Evolutionary conservation across 2,113 vertebrate species (phyloP).

Genomic region (Madoqua kirkii): DNA sequence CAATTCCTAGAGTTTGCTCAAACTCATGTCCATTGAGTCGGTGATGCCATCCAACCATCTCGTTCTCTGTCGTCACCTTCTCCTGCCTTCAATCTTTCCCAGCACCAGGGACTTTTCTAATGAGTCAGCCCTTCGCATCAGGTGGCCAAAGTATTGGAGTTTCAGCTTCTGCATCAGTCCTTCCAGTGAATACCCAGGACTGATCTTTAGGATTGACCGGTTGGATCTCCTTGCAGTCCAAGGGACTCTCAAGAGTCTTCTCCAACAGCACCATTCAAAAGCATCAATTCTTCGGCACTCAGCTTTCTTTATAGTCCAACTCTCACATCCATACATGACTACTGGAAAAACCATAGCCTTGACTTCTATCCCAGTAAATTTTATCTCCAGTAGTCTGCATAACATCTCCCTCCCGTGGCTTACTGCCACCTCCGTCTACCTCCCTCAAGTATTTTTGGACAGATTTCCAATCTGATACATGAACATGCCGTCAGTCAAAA

Average conservation of each 20-base stretch:
- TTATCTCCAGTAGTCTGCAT: background rate
- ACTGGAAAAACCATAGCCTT: background rate
- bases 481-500: conserved; percentile 67
- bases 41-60: background rate
- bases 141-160: background rate
- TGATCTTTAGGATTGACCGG: background rate
- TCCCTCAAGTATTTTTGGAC: conserved; percentile 58
- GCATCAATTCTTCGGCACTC: rapidly evolving
- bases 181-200: background rate
- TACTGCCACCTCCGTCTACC: conserved; percentile 42
- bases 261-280: background rate
- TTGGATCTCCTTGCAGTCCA: background rate
- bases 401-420: background rate
- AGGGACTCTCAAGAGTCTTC: background rate
- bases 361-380: background rate
- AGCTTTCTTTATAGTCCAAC: background rate
- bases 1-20: background rate
- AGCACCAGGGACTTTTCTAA: background rate
- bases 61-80: background rate
- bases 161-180: background rate
- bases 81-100: background rate
- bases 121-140: background rate
- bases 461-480: conserved; percentile 61
- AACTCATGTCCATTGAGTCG: background rate
- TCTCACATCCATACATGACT: background rate